phyloP scores from a whole-genome alignment of 2,888 invertebrate genomes.

The Lordiphosa fenestrarum region DNA sequence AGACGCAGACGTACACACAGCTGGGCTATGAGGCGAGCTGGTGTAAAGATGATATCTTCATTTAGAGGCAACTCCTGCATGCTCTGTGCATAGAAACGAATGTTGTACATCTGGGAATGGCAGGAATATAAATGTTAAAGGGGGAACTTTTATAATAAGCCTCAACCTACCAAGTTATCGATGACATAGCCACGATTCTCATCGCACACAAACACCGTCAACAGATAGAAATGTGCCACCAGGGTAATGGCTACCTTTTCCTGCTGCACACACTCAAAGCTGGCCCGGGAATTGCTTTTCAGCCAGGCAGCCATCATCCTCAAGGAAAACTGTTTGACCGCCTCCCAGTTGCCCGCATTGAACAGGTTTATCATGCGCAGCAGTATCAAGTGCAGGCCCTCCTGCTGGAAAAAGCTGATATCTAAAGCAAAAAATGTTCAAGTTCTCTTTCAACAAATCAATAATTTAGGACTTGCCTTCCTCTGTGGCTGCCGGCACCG shows the following conservation, averaged over 20 bases:
- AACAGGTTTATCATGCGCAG: slow-evolving; percentile 75
- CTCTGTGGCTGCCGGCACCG: slow-evolving; percentile 44
- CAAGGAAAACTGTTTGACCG: slow-evolving; percentile 73
- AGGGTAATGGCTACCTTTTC: slow-evolving; percentile 48
- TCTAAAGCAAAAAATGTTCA: slow-evolving; percentile 40
- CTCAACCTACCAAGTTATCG: slow-evolving; percentile 67
- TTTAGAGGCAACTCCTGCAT: slow-evolving; percentile 49
- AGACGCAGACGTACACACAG: slow-evolving; percentile 65
- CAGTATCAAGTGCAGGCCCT: slow-evolving; percentile 66
- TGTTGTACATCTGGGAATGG: slow-evolving; percentile 70
- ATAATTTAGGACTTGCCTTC: slow-evolving; percentile 36
- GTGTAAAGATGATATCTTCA: slow-evolving; percentile 46
- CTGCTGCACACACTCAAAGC: slow-evolving; percentile 22
- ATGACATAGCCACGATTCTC: slow-evolving; percentile 73
- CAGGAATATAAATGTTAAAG: too few relatives aligned
- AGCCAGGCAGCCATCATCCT: slow-evolving; percentile 75
- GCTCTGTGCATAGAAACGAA: slow-evolving; percentile 71
- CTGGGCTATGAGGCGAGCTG: slow-evolving; percentile 73
- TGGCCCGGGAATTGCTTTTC: slow-evolving; percentile 24
- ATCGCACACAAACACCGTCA: slow-evolving; percentile 69
- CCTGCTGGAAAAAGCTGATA: slow-evolving; percentile 57
- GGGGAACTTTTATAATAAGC: too few relatives aligned
- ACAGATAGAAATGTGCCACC: slow-evolving; percentile 71
- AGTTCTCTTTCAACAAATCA: too few relatives aligned
- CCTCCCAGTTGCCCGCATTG: slow-evolving; percentile 72